Evolutionary conservation across 2,888 invertebrate genomes (phyloP).

Genomic region (Athalia rosae): DNA sequence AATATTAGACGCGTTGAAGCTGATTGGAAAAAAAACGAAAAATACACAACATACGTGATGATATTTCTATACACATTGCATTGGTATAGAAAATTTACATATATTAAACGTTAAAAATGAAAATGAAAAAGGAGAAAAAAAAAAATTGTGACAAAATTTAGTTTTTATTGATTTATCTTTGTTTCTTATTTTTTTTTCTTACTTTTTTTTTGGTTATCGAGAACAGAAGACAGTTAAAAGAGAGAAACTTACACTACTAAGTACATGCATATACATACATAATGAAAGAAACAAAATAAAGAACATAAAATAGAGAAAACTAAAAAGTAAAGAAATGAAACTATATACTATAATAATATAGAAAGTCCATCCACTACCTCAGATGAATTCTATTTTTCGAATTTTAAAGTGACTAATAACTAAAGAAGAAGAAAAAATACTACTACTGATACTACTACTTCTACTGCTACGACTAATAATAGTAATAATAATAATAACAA

Average conservation of each 20-base stretch:
- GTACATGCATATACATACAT: neutral
- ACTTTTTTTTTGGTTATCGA: neutral
- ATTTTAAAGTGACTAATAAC: conserved; percentile 18
- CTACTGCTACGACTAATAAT: conserved; percentile 3
- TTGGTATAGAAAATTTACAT: neutral
- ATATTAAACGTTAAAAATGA: neutral
- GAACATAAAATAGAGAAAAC: neutral
- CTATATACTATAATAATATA: conserved; percentile 32
- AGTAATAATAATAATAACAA: neutral
- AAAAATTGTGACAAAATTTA: neutral
- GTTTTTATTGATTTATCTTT: too few relatives aligned
- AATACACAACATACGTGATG: neutral
- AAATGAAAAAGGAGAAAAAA: neutral
- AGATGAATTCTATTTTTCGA: conserved; percentile 58
- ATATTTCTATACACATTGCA: neutral
- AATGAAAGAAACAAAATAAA: neutral
- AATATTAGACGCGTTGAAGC: too few relatives aligned
- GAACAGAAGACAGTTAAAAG: neutral
- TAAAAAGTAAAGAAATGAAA: conserved; percentile 5
- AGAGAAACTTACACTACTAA: neutral
- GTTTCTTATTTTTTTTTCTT: neutral
- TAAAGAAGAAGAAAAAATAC: neutral
- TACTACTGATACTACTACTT: neutral
- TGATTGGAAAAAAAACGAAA: neutral
- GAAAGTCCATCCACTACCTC: conserved; percentile 68